Evolutionary conservation across 2,113 vertebrate genomes (phyloP).

Genomic region (Triplophysa siluroides): DNA sequence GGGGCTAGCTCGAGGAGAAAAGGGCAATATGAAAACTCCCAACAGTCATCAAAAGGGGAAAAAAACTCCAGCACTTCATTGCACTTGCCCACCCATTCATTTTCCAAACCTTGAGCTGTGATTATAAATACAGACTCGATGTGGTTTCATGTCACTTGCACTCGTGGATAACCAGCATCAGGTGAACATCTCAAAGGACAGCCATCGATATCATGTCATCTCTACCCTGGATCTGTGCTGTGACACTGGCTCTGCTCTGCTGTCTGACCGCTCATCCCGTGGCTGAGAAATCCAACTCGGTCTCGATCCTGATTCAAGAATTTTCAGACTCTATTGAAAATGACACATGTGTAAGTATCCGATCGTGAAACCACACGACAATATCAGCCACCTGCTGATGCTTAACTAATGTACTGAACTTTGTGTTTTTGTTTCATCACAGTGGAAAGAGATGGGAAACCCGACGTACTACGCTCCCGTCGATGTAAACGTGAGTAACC

Average conservation of each 20-base stretch:
- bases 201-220: conserved; percentile 34
- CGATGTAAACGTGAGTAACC: conserved; percentile 54
- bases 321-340: rapidly evolving
- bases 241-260: conserved; percentile 8
- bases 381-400: not conserved
- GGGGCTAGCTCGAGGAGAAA: conserved; percentile 73
- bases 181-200: conserved; percentile 36
- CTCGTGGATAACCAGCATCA: conserved; percentile 8
- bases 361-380: not conserved
- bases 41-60: conserved; percentile 90
- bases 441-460: rapidly evolving
- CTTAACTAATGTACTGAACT: not conserved
- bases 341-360: conserved; percentile 42
- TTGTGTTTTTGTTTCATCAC: conserved; percentile 32
- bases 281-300: rapidly evolving
- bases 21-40: conserved; percentile 82
- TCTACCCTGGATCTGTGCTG: conserved; percentile 36
- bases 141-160: not conserved
- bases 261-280: not conserved
- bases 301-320: rapidly evolving
- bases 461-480: conserved; percentile 46
- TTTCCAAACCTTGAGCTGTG: conserved; percentile 73
- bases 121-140: not conserved
- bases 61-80: conserved; percentile 77
- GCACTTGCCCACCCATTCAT: conserved; percentile 78